A percentile compares a stretch with the other conserved stretches of the same genome.
These are phyloP conservation scores for Liopterus haemorrhoidalis DNA, from an alignment of 2,888 invertebrate genomes.

Conservation along the genomic window DNA sequence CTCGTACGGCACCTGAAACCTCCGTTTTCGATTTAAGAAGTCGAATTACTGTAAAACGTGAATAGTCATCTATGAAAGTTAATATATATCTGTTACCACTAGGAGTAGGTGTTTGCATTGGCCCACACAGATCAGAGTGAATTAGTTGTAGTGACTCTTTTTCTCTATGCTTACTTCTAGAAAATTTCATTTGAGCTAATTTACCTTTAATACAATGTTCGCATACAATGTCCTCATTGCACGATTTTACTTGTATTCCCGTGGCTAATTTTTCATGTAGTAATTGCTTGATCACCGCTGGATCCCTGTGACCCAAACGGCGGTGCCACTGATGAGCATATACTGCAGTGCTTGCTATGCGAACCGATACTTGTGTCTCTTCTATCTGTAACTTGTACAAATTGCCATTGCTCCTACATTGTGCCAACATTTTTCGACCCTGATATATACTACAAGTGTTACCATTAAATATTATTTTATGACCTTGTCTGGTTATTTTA, in stretches of 20 bases:
- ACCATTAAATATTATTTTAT: too few relatives aligned
- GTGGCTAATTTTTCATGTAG: constrained; percentile 7
- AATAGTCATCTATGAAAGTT: constrained; percentile 38
- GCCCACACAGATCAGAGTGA: constrained; percentile 36
- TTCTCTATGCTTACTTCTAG: background rate
- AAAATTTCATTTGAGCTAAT: constrained; percentile 9
- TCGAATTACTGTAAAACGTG: constrained; percentile 29
- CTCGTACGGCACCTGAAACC: constrained; percentile 29
- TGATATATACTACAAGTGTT: too few relatives aligned
- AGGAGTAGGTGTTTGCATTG: constrained; percentile 35
- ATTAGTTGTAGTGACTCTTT: constrained; percentile 10
- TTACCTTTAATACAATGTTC: constrained; percentile 10
- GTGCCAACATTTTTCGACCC: too few relatives aligned
- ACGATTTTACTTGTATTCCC: constrained; percentile 4
- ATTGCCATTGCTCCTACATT: too few relatives aligned
- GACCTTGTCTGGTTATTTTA: too few relatives aligned
- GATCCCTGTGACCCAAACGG: constrained; percentile 13
- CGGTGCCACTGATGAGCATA: too few relatives aligned
- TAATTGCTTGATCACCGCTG: constrained; percentile 8
- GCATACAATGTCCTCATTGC: constrained; percentile 2
- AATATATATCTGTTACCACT: constrained; percentile 38
- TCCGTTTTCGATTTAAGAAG: constrained; percentile 38
- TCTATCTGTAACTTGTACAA: too few relatives aligned
- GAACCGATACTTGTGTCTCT: too few relatives aligned
- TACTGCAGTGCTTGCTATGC: too few relatives aligned